Percentiles rank a stretch among this genome's conserved stretches.
These are phyloP conservation scores for Drosophila neotestacea DNA, from an alignment of 2,888 invertebrate genomes.

Conservation along the genomic window DNA sequence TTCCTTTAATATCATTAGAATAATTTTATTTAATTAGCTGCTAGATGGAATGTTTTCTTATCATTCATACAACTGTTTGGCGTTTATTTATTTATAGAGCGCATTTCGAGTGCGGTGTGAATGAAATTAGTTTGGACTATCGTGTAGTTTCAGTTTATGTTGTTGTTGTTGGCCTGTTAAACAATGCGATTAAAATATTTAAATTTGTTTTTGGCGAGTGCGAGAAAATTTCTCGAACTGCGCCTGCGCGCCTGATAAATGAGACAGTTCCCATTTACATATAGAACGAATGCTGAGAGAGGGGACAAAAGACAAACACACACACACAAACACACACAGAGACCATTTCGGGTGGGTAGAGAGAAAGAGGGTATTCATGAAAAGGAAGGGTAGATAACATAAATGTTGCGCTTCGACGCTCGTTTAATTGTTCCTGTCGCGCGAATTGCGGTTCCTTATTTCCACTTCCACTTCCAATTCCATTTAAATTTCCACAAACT, in stretches of 20 bases:
- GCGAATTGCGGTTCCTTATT: slow-evolving; percentile 66
- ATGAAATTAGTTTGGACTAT: not conserved
- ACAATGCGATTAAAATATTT: slow-evolving; percentile 78
- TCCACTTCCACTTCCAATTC: not conserved
- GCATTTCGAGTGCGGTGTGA: slow-evolving; percentile 32
- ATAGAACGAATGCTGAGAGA: slow-evolving; percentile 50
- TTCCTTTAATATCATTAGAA: too few relatives aligned
- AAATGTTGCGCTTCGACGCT: slow-evolving; percentile 69
- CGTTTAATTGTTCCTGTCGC: slow-evolving; percentile 77
- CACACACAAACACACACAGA: not conserved
- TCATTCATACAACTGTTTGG: not conserved
- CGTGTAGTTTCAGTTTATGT: slow-evolving; percentile 25
- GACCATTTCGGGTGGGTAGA: not conserved
- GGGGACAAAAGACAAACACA: not conserved
- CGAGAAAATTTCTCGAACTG: slow-evolving; percentile 56
- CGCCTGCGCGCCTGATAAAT: slow-evolving; percentile 77
- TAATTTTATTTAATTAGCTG: not conserved
- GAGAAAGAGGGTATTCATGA: not conserved
- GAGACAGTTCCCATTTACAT: slow-evolving; percentile 74
- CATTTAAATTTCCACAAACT: slow-evolving; percentile 20
- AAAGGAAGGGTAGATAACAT: slow-evolving; percentile 17
- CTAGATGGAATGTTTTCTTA: not conserved
- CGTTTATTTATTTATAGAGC: slow-evolving; percentile 1
- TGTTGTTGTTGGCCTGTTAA: slow-evolving; percentile 35
- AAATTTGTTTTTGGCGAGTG: slow-evolving; percentile 67